These are phyloP conservation scores for Aporophyla lueneburgensis DNA, from an alignment of 2,888 invertebrate genomes.

Conservation along the genomic window DNA sequence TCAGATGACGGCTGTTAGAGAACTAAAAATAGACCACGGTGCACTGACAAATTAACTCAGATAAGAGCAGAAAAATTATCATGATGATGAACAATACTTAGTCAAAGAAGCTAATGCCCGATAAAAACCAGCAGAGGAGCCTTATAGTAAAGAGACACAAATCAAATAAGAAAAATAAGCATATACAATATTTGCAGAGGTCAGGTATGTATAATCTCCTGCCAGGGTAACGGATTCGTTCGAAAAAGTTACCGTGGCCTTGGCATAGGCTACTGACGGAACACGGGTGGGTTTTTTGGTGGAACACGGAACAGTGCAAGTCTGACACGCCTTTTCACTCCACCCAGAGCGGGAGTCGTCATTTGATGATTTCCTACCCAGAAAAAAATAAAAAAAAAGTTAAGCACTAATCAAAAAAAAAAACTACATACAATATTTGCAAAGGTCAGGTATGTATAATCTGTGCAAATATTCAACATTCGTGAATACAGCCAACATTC, in stretches of 20 bases:
- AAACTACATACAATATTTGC: constrained; percentile 5
- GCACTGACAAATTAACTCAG: background rate
- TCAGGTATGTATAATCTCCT: too few species aligned
- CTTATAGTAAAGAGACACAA: background rate
- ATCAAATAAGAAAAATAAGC: background rate
- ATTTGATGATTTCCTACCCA: too few species aligned
- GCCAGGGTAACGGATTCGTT: too few species aligned
- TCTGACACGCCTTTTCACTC: too few species aligned
- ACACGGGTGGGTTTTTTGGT: too few species aligned
- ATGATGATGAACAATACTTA: background rate
- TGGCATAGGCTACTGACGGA: too few species aligned
- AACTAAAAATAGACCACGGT: background rate
- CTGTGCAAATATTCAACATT: constrained; percentile 1
- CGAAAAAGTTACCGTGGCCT: too few species aligned
- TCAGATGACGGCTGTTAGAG: background rate
- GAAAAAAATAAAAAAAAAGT: too few species aligned
- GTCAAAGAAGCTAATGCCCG: constrained; percentile 1
- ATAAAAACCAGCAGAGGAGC: constrained; percentile 12
- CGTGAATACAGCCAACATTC: constrained; percentile 34
- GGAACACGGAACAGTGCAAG: too few species aligned
- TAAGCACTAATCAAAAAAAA: background rate
- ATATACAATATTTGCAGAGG: constrained; percentile 1
- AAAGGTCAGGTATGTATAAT: background rate
- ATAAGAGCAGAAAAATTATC: background rate
- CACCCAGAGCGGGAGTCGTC: too few species aligned